Base-by-base conservation (phyloP, 2,113 vertebrate species). In the Tetrax tetrax region DNA sequence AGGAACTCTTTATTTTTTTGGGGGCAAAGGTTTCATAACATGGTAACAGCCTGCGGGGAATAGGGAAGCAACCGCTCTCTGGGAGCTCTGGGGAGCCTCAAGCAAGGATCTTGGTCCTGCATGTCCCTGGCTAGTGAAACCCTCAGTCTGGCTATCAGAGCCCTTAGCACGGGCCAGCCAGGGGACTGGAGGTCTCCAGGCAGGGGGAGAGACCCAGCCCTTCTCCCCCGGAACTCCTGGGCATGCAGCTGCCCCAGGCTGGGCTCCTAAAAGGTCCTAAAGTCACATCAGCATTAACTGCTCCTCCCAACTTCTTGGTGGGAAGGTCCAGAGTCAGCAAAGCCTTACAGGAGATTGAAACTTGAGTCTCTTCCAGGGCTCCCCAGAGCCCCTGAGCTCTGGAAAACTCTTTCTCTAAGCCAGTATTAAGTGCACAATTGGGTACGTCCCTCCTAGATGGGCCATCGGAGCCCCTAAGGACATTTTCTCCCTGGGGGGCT, bases 341-440 rank as follows among this genome's bases (percentile, higher is more conserved):
- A 95, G 97, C 97, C 97, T 97, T 93, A 90, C 24, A 28, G 10
- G 43, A 57, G 50, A 59, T 37, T 54, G 69, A 96, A 93, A 78
- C 87, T 89, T 95, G 92, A 93, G 83, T 33, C 60, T 91, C 89
- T 95, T 92, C 96, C 91, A 85, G 93, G 65, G 45, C 9, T 18
- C 48, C 71, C 54, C 64, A 12, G 38, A 84, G n/a, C n/a, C n/a
- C n/a, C n/a, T n/a, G n/a, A n/a, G 53, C 8, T 41, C 75, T 50
- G 83, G 78, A 87, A 80, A 82, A 35, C 79, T 19, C 14, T 64
- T 76, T 66, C 22, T 93, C 37, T 51, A 70, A 76, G 88, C 89
- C 82, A 91, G 51, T 83, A 59, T 89, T 77, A 72, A 84, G 48
- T 60, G 48, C 75, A 84, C 48, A 53, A 27, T 38, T 80, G 2